Conservation (phyloP, 1,140 invertebrate species). For the Drosophila ogumai region DNA sequence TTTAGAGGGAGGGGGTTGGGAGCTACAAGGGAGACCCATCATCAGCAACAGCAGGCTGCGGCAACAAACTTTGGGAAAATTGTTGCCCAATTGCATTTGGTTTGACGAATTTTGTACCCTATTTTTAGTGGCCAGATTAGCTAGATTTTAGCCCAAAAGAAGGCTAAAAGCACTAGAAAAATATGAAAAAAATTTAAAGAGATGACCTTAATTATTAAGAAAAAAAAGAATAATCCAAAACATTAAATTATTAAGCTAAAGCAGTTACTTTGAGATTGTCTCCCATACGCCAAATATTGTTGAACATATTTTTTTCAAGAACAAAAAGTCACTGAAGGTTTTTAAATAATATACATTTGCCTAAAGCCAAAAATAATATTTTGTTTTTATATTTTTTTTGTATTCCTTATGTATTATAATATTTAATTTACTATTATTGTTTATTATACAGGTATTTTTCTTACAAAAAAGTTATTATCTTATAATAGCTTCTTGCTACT, state of each 20-base stretch:
- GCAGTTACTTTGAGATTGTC: not conserved
- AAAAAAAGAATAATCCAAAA: not conserved
- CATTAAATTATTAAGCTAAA: not conserved
- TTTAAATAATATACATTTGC: not conserved
- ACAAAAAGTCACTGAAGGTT: not conserved
- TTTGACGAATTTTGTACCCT: slow-evolving; percentile 6
- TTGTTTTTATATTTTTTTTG: not conserved
- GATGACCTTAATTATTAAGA: not conserved
- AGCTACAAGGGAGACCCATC: not conserved
- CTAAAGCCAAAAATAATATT: too few species aligned
- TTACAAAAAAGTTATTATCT: not conserved
- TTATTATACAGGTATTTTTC: not conserved
- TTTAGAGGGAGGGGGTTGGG: not conserved
- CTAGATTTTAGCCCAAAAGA: slow-evolving; percentile 15
- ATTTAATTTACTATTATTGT: not conserved
- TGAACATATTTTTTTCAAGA: not conserved
- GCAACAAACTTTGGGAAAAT: slow-evolving; percentile 69
- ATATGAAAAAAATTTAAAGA: not conserved
- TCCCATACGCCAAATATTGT: not conserved
- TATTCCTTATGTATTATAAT: not conserved
- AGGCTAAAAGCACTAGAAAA: slow-evolving; percentile 35
- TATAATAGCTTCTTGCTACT: not conserved
- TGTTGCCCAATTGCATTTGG: slow-evolving; percentile 76
- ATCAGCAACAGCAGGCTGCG: slow-evolving; percentile 29
- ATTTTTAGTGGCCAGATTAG: slow-evolving; percentile 41